phyloP scores from a whole-genome alignment of 2,797 vertebrate genomes.

The Sebastes miniatus region DNA sequence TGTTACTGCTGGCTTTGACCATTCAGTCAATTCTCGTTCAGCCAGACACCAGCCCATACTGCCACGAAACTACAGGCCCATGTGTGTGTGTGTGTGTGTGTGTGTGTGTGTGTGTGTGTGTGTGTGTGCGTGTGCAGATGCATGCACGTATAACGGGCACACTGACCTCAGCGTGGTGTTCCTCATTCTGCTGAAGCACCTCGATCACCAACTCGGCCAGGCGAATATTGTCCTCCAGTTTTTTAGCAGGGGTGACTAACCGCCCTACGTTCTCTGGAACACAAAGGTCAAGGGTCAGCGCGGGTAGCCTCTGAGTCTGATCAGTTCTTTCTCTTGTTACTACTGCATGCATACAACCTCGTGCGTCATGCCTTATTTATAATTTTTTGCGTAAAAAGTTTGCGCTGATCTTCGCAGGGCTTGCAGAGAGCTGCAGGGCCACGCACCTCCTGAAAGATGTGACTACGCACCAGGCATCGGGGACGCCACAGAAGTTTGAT shows the following conservation, averaged over 20 bases:
- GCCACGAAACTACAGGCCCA: neutral
- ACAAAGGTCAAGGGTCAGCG: slow-evolving; percentile 87
- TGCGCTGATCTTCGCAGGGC: neutral
- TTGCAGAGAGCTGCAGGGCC: too few species aligned
- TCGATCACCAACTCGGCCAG: slow-evolving; percentile 98
- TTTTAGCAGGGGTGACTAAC: slow-evolving; percentile 98
- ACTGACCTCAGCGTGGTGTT: slow-evolving; percentile 98
- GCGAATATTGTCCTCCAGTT: slow-evolving; percentile 97
- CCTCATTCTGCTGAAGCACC: slow-evolving; percentile 98
- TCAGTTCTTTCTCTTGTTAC: neutral
- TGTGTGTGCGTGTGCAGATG: neutral
- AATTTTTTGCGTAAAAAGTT: neutral
- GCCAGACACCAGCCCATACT: neutral
- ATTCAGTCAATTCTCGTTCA: neutral
- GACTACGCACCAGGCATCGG: too few species aligned
- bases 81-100: neutral
- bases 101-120: neutral
- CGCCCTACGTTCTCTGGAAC: slow-evolving; percentile 98
- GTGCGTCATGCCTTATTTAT: neutral
- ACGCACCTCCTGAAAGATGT: too few species aligned
- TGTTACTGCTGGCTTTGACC: neutral
- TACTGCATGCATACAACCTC: slow-evolving; percentile 44
- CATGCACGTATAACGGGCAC: neutral
- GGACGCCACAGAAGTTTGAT: too few species aligned
- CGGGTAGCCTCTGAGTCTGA: neutral